phyloP scores from a whole-genome alignment of 2,888 invertebrate species.

The Ennomos quercinarius region DNA sequence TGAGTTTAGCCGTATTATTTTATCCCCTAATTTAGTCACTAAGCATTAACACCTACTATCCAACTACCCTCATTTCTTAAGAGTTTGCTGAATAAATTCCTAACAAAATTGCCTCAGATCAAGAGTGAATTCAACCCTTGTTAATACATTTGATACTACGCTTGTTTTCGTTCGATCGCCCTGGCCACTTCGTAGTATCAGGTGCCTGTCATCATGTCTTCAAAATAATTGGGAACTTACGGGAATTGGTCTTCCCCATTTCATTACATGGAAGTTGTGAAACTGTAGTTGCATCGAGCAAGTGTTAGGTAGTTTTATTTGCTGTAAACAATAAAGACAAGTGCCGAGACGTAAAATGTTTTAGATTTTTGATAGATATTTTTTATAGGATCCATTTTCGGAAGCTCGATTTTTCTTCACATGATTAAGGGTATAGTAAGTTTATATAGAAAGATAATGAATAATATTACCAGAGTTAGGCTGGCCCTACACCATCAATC shows the following conservation, averaged over 20 bases:
- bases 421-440: too few relatives aligned
- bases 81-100: slow-evolving; percentile 8
- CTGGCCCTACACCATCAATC: too few relatives aligned
- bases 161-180: slow-evolving; percentile 44
- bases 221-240: not conserved
- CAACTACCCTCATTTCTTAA: not conserved
- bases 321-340: too few relatives aligned
- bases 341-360: too few relatives aligned
- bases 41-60: slow-evolving; percentile 1
- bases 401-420: too few relatives aligned
- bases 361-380: too few relatives aligned
- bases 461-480: too few relatives aligned
- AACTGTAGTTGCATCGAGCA: slow-evolving; percentile 5
- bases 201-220: slow-evolving; percentile 30
- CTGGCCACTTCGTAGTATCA: slow-evolving; percentile 25
- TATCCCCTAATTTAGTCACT: not conserved
- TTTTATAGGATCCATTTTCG: too few relatives aligned
- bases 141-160: slow-evolving; percentile 23
- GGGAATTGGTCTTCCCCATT: slow-evolving; percentile 10
- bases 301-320: not conserved
- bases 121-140: slow-evolving; percentile 17
- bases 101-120: slow-evolving; percentile 2
- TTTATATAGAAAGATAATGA: too few relatives aligned
- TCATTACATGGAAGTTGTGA: slow-evolving; percentile 12
- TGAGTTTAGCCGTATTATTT: too few relatives aligned